Evolutionary conservation across 2,888 invertebrate species (phyloP), one percentile per base, ranked within the genome.

Genomic region (Lydus trimaculatus): DNA sequence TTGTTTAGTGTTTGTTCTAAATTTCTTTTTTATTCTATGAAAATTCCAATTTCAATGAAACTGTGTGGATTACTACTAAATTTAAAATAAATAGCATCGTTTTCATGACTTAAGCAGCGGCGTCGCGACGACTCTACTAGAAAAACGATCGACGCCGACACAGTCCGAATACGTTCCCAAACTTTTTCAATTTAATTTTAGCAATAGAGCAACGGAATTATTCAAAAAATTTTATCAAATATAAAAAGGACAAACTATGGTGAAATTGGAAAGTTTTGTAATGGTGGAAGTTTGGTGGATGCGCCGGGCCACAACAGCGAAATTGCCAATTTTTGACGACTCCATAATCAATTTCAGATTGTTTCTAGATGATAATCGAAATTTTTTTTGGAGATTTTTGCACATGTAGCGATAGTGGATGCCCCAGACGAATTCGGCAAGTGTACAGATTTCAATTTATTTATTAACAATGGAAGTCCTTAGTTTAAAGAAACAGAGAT

Each of bases 81-180:
- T 23, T 52, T 52, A 52, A 52, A 52, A 52, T 52, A 52, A 52
- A 52, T 23, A 4, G 52, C 23, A 52, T 23, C 52, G 23, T 23
- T 52, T 52, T 25, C 23, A 25, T 52, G 52, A 52, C 23, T 52
- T 52, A 23, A 52, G 52, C 23, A 23, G 52, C 52, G 52, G 52
- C 52, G 52, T 52, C 52, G 52, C 52, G 52, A 25, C 25, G 52
- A 23, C 25, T 52, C 52, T 25, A 52, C 25, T 23, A 52, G 52
- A 52, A 63, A 67, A 67, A 63, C 72, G 71, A 68, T 33, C 67
- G 71, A 71, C 72, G 71, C 70, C 77, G 76, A 73, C 73, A 72
- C 67, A 65, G 31, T 61, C 56, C 71, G 74, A 52, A 25, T 52
- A 52, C 52, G 25, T 52, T 52, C 11, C 23, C 23, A 23, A 43